Evolutionary conservation across 2,888 invertebrate species (phyloP).

Genomic region (Ectobius pallidus): DNA sequence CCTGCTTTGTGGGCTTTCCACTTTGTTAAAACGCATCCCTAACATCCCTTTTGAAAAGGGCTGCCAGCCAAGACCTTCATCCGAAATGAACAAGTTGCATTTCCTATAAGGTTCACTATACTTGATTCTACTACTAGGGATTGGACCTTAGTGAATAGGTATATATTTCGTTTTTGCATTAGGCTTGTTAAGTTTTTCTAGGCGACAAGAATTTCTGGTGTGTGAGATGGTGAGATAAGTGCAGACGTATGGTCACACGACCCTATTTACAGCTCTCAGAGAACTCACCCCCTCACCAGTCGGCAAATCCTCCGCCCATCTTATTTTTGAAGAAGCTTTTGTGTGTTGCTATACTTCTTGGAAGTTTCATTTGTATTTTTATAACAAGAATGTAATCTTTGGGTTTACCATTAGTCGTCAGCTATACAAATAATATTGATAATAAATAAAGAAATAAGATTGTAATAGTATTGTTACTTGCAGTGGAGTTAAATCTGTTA

Average conservation of each 20-base stretch:
- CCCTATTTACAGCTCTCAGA: conserved; percentile 24
- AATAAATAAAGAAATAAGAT: too few relatives aligned
- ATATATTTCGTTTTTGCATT: background rate
- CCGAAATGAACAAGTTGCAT: too few relatives aligned
- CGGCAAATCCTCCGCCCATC: too few relatives aligned
- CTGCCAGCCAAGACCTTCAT: too few relatives aligned
- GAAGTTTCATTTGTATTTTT: too few relatives aligned
- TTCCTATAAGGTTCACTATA: background rate
- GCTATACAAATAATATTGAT: too few relatives aligned
- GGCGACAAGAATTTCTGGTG: conserved; percentile 13
- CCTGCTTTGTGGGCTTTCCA: conserved; percentile 17
- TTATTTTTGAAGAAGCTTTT: too few relatives aligned
- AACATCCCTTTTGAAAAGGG: background rate
- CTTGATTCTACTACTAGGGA: background rate
- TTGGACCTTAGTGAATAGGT: background rate
- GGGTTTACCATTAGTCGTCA: too few relatives aligned
- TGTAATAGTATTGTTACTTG: too few relatives aligned
- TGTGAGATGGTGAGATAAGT: background rate
- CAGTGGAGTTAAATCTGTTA: too few relatives aligned
- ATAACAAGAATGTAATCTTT: too few relatives aligned
- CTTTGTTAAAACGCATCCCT: conserved; percentile 30
- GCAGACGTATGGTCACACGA: conserved; percentile 28
- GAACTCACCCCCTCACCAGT: background rate
- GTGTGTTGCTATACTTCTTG: too few relatives aligned
- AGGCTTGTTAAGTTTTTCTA: background rate